phyloP scores from a whole-genome alignment of 1,140 invertebrate genomes.

The Varroa destructor region DNA sequence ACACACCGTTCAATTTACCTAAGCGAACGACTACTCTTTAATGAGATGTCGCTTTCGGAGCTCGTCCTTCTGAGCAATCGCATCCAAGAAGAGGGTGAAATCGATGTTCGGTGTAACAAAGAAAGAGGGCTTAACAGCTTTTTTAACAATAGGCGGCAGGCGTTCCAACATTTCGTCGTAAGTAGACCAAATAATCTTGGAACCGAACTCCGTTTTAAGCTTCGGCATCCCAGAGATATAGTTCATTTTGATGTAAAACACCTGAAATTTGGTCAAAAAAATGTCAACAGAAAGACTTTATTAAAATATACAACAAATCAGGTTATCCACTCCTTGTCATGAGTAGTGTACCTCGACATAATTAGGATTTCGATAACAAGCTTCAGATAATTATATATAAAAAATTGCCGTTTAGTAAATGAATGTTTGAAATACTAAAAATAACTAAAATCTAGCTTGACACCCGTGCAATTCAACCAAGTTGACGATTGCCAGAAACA shows the following conservation, averaged over 20 bases:
- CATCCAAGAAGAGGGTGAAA: conserved; percentile 8
- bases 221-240: background rate
- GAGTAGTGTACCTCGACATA: too few relatives aligned
- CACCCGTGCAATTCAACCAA: too few relatives aligned
- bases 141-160: background rate
- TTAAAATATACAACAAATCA: too few relatives aligned
- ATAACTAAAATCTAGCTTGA: too few relatives aligned
- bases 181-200: background rate
- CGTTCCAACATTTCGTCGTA: conserved; percentile 4
- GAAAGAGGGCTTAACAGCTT: conserved; percentile 5
- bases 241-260: background rate
- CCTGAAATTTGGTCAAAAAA: background rate
- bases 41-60: background rate
- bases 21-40: background rate
- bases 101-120: background rate
- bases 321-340: too few relatives aligned
- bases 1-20: too few relatives aligned
- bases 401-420: too few relatives aligned
- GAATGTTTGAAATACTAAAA: too few relatives aligned
- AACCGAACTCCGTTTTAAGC: background rate
- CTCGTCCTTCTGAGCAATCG: background rate
- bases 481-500: background rate
- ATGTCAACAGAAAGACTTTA: too few relatives aligned
- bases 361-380: too few relatives aligned
- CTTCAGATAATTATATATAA: too few relatives aligned